Conservation (phyloP, 2,113 vertebrate genomes). For the human region GRCh38 chr9:34570001-34570500, state of each 20-base stretch:
- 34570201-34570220: background rate
- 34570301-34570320: background rate
- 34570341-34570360: background rate
- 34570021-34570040: background rate
- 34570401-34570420: constrained; percentile 10
- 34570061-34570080: background rate
- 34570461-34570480: constrained; percentile 36
- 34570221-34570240: background rate
- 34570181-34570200: background rate
- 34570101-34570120: background rate
- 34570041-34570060: background rate
- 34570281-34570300: background rate
- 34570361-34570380: background rate
- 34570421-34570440: background rate
- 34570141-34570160: background rate
- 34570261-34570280: background rate
- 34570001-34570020: background rate
- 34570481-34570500: constrained; percentile 59
- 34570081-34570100: constrained; percentile 16
- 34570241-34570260: background rate
- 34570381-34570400: background rate
- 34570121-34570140: background rate
- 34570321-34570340: background rate
- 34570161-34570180: background rate
- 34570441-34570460: background rate